These are phyloP conservation scores for Corydoras maculifer DNA, from an alignment of 2,113 vertebrate genomes.

Conservation along the genomic window DNA sequence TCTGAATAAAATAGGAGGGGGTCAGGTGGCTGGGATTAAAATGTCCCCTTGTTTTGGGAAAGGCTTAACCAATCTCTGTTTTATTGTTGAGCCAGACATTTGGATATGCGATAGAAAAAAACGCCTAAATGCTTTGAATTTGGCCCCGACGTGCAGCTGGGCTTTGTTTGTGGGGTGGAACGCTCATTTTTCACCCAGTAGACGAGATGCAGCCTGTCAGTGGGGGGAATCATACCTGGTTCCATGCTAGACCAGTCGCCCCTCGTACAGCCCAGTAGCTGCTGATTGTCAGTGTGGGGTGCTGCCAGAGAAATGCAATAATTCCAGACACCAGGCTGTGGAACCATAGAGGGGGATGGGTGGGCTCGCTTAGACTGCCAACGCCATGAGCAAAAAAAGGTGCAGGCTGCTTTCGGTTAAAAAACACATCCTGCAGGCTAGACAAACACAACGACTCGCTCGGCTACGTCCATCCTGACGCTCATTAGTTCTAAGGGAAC, in stretches of 20 bases:
- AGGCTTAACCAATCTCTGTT: no score
- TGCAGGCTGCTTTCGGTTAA: slow-evolving; percentile 15
- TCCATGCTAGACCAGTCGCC: slow-evolving; percentile 44
- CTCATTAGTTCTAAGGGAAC: slow-evolving; percentile 16
- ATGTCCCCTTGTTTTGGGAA: no score
- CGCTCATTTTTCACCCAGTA: slow-evolving; percentile 33
- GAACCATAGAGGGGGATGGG: slow-evolving; percentile 36
- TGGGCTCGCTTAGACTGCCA: slow-evolving; percentile 34
- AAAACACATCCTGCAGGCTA: slow-evolving; percentile 31
- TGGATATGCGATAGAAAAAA: not conserved
- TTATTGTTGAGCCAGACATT: not conserved
- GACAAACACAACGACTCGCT: slow-evolving; percentile 21
- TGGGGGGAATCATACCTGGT: slow-evolving; percentile 43
- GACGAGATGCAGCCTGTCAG: slow-evolving; percentile 45
- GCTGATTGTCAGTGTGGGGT: slow-evolving; percentile 45
- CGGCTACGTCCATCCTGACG: slow-evolving; percentile 12
- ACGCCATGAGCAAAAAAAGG: slow-evolving; percentile 21
- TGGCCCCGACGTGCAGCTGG: slow-evolving; percentile 24
- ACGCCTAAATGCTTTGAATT: slow-evolving; percentile 19
- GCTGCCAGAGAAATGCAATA: slow-evolving; percentile 43
- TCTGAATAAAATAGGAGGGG: not conserved
- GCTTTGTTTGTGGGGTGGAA: slow-evolving; percentile 12
- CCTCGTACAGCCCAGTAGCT: slow-evolving; percentile 41
- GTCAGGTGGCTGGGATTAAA: no score
- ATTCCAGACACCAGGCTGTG: slow-evolving; percentile 38